Base-by-base conservation (phyloP, 2,797 vertebrate genomes). In the Spinibarbus caldwelli region DNA sequence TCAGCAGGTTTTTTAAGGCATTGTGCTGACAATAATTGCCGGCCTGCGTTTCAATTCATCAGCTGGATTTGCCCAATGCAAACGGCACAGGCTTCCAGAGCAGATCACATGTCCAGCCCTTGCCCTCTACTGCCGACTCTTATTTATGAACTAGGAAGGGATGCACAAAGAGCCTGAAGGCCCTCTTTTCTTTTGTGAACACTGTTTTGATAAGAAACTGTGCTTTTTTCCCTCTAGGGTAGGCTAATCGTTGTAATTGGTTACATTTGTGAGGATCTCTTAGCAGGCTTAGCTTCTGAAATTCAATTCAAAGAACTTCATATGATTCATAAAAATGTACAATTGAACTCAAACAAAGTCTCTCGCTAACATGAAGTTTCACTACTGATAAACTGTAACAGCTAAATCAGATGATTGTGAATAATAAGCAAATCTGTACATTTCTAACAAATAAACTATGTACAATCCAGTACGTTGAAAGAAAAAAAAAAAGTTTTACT, bases 1-100 rank as follows among this genome's bases (percentile, higher is more conserved):
- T 97, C 96, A 97, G 96, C 97, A 97, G 96, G 95, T 97, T 97
- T 94, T 95, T 89, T 95, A 95, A 96, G 95, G 95, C 94, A 95
- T 95, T 96, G 94, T 94, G 95, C 95, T 95, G 95, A 96, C 95
- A 95, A 93, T 93, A 94, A 95, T 92, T 93, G 92, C 90, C 92
- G 94, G 93, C 91, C 91, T 93, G 92, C 91, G 91, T 95, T 96
- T 95, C 93, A 93, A 90, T 95, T 93, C 91, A 95, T 96, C 94
- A 95, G 95, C 95, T 96, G 92, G 94, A 95, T 95, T 96, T 85
- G 94, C 92, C 94, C 94, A 95, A 95, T 91, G 90, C 91, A 91
- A 93, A 94, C 94, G 78, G 82, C 82, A 87, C 86, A 78, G 84
- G 70, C 78, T 85, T 85, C 93, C 90, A 89, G 93, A 93, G 91